Conservation (phyloP, 2,888 invertebrate genomes). For the Ceramica pisi region DNA sequence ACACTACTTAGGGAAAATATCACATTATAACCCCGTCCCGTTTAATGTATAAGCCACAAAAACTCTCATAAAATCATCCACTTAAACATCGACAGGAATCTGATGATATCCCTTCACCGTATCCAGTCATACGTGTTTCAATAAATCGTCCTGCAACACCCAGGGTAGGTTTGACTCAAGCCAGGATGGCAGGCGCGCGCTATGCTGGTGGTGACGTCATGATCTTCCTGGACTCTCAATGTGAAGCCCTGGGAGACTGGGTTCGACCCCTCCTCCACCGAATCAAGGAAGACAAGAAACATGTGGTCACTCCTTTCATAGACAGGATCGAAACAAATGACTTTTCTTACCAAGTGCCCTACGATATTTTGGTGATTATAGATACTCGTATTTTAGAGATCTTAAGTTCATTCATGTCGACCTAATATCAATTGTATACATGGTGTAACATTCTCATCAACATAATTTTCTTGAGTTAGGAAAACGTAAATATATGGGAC, state of each 20-base stretch:
- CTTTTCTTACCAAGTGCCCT: conserved; percentile 81
- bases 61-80: too few relatives aligned
- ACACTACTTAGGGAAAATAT: too few relatives aligned
- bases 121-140: conserved; percentile 5
- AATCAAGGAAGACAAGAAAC: conserved; percentile 92
- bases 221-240: conserved; percentile 97
- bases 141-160: conserved; percentile 43
- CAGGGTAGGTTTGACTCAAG: conserved; percentile 91
- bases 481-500: too few relatives aligned
- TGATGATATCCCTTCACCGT: background rate
- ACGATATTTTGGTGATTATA: conserved; percentile 66
- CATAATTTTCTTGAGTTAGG: too few relatives aligned
- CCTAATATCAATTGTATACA: background rate
- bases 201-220: conserved; percentile 86
- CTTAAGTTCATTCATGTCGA: background rate
- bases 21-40: too few relatives aligned
- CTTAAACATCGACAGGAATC: background rate
- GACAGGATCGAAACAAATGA: conserved; percentile 95
- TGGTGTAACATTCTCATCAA: too few relatives aligned
- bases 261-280: conserved; percentile 96
- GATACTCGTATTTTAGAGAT: conserved; percentile 1
- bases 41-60: background rate
- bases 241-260: conserved; percentile 95
- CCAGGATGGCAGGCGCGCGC: conserved; percentile 95
- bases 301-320: conserved; percentile 97